Base-by-base conservation (phyloP, 2,113 vertebrate species). In the Archocentrus centrarchus region DNA sequence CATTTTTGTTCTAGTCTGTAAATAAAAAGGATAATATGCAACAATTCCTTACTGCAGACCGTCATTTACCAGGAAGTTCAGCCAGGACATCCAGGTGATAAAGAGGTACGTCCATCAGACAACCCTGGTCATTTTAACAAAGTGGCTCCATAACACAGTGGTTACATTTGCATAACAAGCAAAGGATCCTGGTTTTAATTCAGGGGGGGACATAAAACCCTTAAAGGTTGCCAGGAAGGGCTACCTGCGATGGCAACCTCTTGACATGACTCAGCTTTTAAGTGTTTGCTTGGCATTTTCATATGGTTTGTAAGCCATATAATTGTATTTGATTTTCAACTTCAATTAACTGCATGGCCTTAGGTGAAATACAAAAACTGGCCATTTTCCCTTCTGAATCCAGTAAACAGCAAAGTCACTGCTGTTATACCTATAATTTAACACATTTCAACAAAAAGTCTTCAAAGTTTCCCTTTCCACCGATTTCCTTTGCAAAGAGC, bases 351-450 rank as follows among this genome's bases (percentile, higher is more conserved):
- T 70, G 41, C 50, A 50, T 44, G 30, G 24, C 17, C 17, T 70
- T 50, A 2, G 1, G 6, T 30, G 44, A 27, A 50, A 50, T 20
- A 50, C 41, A 73, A 13, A 70, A 53, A 32, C 2, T 32, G 14
- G 18, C 27, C 18, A 37, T 66, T 30, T 50, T 20, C 17, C 50
- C 30, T 32, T 13, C 9, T 58, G 55, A 18, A 32, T 32, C 11
- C 68, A 39, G n/a, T 17, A 35, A 87, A 82, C 44, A 84, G 37
- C 35, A 59, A 9, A 39, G 55, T 30, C 75, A 61, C 9, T 22
- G 76, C 18, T 5, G 27, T 8, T 4, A 73, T 9, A n/a, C n/a
- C 58, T 13, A 15, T 24, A 53, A 82, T 75, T 24, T 2, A 60
- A 66, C 75, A 13, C 17, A 1, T 37, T 37, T 37, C 39, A 64